These are phyloP conservation scores for Morelia viridis DNA, from an alignment of 2,797 vertebrate species.

Conservation along the genomic window DNA sequence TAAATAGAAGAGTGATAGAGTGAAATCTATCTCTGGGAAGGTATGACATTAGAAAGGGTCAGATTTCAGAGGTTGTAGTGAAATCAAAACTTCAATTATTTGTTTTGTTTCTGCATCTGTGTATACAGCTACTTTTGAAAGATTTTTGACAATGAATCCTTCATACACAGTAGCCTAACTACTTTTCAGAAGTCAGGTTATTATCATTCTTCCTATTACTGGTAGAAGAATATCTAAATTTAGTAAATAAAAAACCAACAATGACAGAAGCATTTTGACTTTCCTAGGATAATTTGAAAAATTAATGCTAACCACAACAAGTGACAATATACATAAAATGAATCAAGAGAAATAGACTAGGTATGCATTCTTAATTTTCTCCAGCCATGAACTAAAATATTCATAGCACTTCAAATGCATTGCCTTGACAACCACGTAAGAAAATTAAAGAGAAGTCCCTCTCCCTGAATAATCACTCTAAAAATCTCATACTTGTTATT, in stretches of 20 bases:
- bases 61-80: background rate
- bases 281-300: background rate
- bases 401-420: conserved; percentile 7
- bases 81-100: background rate
- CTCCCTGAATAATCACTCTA: conserved; percentile 6
- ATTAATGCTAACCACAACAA: conserved; percentile 10
- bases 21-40: background rate
- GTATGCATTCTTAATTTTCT: conserved; percentile 1
- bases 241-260: background rate
- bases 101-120: background rate
- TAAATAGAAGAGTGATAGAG: background rate
- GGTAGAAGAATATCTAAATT: background rate
- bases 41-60: background rate
- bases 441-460: background rate
- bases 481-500: conserved; percentile 7
- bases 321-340: background rate
- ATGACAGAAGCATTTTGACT: background rate
- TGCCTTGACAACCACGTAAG: conserved; percentile 15
- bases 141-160: background rate
- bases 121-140: background rate
- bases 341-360: background rate
- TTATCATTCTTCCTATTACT: background rate
- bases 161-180: background rate
- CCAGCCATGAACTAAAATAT: conserved; percentile 5
- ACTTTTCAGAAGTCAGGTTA: background rate